A percentile compares a stretch with the other conserved stretches of the same genome.
These are phyloP conservation scores for Vanacampus margaritifer DNA, from an alignment of 2,113 vertebrate genomes.

Conservation along the genomic window DNA sequence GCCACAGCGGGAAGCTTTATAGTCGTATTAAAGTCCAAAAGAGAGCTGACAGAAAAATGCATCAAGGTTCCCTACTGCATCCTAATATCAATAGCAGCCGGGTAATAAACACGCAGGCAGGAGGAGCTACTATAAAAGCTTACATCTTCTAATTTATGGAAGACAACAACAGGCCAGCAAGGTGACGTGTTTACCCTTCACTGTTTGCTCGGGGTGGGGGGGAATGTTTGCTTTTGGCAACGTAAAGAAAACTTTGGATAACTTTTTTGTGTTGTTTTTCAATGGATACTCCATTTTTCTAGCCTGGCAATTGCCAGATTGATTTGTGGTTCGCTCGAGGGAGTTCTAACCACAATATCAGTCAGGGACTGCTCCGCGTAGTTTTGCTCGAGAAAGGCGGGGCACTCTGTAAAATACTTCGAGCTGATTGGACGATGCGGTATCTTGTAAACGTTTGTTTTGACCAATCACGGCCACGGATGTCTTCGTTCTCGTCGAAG, in stretches of 20 bases:
- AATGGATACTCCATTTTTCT: background rate
- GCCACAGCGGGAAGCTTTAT: conserved; percentile 70
- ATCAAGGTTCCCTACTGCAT: conserved; percentile 68
- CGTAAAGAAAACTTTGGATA: background rate
- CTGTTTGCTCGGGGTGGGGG: conserved; percentile 10
- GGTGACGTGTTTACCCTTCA: conserved; percentile 69
- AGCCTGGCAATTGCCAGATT: no score
- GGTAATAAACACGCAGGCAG: conserved; percentile 69
- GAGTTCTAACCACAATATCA: no score
- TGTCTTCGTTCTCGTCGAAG: no score
- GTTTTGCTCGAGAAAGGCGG: no score
- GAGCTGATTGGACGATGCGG: no score
- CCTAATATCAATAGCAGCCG: conserved; percentile 69
- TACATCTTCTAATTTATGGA: conserved; percentile 77
- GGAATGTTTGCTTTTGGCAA: background rate
- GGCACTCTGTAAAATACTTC: no score
- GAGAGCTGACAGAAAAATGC: conserved; percentile 72
- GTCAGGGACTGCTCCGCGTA: no score
- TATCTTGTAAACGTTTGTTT: no score
- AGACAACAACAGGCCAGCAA: conserved; percentile 64
- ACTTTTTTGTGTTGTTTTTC: background rate
- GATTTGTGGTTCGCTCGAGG: no score
- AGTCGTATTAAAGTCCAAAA: conserved; percentile 77
- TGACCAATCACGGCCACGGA: no score
- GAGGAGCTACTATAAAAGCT: conserved; percentile 71